A percentile compares a stretch with the other conserved stretches of the same genome.
Evolutionary conservation across 2,113 vertebrate genomes (phyloP).

Genomic region (Turdus rufiventris): DNA sequence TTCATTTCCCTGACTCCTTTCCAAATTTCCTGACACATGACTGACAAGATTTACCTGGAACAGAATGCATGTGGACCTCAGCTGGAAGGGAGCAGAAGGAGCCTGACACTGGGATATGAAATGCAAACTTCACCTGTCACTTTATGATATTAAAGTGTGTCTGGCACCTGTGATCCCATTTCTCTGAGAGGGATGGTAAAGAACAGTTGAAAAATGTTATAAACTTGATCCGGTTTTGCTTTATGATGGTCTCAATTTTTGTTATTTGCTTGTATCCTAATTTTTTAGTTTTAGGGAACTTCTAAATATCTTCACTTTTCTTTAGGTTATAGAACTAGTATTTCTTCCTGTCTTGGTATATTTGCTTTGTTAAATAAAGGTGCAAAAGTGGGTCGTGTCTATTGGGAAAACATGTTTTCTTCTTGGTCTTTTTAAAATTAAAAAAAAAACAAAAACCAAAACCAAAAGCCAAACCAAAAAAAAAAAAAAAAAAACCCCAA

Average conservation of each 20-base stretch:
- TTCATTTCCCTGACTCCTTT: slow-evolving; percentile 34
- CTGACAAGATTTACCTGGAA: slow-evolving; percentile 56
- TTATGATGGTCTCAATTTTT: background rate
- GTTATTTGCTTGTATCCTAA: background rate
- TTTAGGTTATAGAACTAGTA: background rate
- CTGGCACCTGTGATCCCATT: background rate
- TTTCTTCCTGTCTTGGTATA: background rate
- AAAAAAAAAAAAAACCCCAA: no score
- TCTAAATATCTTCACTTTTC: background rate
- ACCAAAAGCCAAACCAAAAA: no score
- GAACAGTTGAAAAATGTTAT: background rate
- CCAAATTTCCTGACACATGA: slow-evolving; percentile 35
- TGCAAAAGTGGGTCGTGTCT: background rate
- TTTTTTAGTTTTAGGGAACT: background rate
- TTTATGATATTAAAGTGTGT: slow-evolving; percentile 28
- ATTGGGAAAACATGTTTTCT: background rate
- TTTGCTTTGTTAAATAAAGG: background rate
- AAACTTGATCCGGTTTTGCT: background rate
- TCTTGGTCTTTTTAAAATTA: background rate
- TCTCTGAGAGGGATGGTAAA: background rate
- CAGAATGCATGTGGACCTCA: background rate
- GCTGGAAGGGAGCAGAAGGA: slow-evolving; percentile 30
- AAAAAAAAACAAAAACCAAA: no score
- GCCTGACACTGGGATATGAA: slow-evolving; percentile 47
- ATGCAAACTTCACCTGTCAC: slow-evolving; percentile 32